These are phyloP conservation scores for Eupeodes latifasciatus DNA, from an alignment of 2,888 invertebrate genomes.

Conservation along the genomic window DNA sequence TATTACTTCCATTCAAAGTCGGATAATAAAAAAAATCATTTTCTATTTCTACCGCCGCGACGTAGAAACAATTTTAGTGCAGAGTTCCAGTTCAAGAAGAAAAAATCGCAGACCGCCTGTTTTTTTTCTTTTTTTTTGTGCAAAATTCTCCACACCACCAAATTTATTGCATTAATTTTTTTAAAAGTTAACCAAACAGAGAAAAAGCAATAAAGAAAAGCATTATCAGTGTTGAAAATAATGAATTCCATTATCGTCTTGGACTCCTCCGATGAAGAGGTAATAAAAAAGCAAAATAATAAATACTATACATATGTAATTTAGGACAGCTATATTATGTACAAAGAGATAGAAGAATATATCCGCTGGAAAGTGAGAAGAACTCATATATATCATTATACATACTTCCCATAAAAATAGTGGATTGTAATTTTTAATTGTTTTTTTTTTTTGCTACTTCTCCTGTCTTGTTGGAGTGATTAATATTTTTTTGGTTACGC, in stretches of 20 bases:
- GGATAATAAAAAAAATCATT: conserved; percentile 55
- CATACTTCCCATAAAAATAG: conserved; percentile 55
- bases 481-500: conserved; percentile 70
- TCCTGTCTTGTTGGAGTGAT: conserved; percentile 56
- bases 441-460: conserved; percentile 44
- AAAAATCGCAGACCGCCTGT: conserved; percentile 53
- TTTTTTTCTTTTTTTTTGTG: conserved; percentile 31
- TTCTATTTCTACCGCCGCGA: conserved; percentile 65
- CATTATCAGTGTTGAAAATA: conserved; percentile 11
- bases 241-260: conserved; percentile 79
- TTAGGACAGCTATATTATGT: conserved; percentile 62
- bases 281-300: conserved; percentile 78
- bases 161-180: conserved; percentile 8
- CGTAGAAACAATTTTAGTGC: conserved; percentile 59
- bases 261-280: conserved; percentile 84
- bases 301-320: conserved; percentile 68
- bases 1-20: conserved; percentile 40
- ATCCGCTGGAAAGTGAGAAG: conserved; percentile 66
- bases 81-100: conserved; percentile 46
- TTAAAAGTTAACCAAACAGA: conserved; percentile 36
- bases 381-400: conserved; percentile 24
- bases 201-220: conserved; percentile 10
- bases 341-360: conserved; percentile 49
- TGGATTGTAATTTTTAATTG: conserved; percentile 68
- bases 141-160: conserved; percentile 26